Conservation (phyloP, 2,797 vertebrate genomes). For the Enteromius mattozi region DNA sequence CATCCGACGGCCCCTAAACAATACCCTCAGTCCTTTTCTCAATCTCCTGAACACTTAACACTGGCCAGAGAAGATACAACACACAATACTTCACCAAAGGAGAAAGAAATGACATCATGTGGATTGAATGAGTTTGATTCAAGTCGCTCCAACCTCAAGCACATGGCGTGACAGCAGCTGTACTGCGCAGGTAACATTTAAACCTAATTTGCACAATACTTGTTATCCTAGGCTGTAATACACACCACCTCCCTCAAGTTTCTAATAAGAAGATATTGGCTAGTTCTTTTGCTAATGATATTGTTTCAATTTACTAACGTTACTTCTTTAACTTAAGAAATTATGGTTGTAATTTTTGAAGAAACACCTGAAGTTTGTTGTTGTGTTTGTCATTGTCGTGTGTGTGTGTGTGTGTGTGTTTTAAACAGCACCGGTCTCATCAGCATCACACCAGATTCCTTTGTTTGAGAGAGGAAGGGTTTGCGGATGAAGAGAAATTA, state of each 20-base stretch:
- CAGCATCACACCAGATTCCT: slow-evolving; percentile 58
- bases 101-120: slow-evolving; percentile 69
- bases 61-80: slow-evolving; percentile 54
- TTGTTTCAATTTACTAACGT: neutral
- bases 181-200: slow-evolving; percentile 21
- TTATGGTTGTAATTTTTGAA: neutral
- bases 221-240: slow-evolving; percentile 54
- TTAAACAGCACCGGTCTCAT: slow-evolving; percentile 25
- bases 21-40: slow-evolving; percentile 41
- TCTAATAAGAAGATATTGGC: neutral
- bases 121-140: slow-evolving; percentile 67
- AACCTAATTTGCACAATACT: slow-evolving; percentile 55
- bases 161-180: slow-evolving; percentile 37
- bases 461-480: slow-evolving; percentile 65
- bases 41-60: slow-evolving; percentile 50
- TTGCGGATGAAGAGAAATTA: neutral
- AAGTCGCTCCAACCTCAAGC: slow-evolving; percentile 67
- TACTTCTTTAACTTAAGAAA: neutral
- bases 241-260: slow-evolving; percentile 18
- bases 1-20: slow-evolving; percentile 32
- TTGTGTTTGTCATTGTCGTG: neutral
- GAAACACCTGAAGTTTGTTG: neutral
- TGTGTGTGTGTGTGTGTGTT: neutral
- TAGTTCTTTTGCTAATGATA: neutral
- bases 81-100: slow-evolving; percentile 64